Evolutionary conservation across 2,113 vertebrate species (phyloP).

Genomic region (Cinclus mexicanus): DNA sequence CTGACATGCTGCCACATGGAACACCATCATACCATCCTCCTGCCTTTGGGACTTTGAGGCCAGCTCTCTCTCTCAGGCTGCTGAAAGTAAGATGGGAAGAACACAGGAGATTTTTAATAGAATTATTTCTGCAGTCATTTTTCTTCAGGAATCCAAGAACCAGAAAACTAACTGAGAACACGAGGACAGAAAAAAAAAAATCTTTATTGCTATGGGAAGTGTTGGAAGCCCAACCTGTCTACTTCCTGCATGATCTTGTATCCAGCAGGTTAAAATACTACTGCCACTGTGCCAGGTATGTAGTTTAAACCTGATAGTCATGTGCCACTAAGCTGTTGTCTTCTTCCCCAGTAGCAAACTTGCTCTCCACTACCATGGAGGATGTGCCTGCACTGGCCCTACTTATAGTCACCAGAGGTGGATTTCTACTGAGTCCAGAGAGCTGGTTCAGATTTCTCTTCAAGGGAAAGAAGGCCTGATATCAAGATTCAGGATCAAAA

Average conservation of each 20-base stretch:
- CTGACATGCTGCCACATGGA: background rate
- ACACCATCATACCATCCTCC: background rate
- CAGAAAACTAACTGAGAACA: background rate
- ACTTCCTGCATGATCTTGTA: background rate
- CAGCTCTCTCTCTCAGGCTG: background rate
- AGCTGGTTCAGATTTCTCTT: background rate
- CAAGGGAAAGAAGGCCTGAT: background rate
- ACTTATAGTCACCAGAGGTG: background rate
- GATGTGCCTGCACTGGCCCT: background rate
- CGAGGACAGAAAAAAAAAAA: background rate
- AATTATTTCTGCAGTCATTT: background rate
- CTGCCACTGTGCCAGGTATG: background rate
- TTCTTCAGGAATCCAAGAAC: background rate
- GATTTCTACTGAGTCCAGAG: background rate
- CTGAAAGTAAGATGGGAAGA: background rate
- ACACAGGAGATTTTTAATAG: background rate
- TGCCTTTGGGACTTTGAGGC: background rate
- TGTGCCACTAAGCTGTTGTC: background rate
- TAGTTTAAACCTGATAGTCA: background rate
- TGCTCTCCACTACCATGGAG: background rate
- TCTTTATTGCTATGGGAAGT: fast-evolving
- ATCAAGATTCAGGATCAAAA: background rate
- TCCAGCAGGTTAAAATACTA: background rate
- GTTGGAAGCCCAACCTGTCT: background rate
- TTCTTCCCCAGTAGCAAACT: background rate